Percentiles rank a stretch among this genome's conserved stretches.
Evolutionary conservation across 1,140 invertebrate species (phyloP).

Genomic region (Ptiloglossa arizonensis): DNA sequence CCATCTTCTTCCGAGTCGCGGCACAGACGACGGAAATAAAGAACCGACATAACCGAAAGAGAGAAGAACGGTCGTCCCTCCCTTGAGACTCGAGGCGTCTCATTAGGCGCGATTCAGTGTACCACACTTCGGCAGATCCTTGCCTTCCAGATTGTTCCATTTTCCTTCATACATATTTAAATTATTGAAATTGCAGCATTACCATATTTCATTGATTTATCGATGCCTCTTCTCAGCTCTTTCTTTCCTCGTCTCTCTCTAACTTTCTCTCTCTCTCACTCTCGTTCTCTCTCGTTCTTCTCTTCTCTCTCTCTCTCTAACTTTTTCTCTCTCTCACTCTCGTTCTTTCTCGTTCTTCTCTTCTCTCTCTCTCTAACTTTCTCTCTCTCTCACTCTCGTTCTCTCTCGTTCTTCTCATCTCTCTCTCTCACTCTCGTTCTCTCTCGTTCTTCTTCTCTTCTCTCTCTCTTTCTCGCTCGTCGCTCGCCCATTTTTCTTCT

Average conservation of each 20-base stretch:
- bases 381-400: too few species aligned
- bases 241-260: constrained; percentile 40
- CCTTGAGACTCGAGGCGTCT: constrained; percentile 72
- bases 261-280: too few species aligned
- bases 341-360: too few species aligned
- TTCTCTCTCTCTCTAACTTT: too few species aligned
- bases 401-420: constrained; percentile 67
- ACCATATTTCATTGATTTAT: constrained; percentile 81
- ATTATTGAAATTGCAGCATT: constrained; percentile 80
- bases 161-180: constrained; percentile 82
- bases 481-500: constrained; percentile 25
- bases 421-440: too few species aligned
- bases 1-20: background rate
- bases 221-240: constrained; percentile 71
- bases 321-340: too few species aligned
- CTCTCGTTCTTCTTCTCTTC: constrained; percentile 34
- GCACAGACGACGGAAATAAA: constrained; percentile 48
- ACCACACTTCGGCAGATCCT: constrained; percentile 73
- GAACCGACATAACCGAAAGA: constrained; percentile 41
- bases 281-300: too few species aligned
- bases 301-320: too few species aligned
- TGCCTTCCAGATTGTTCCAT: constrained; percentile 79
- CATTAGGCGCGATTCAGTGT: constrained; percentile 80
- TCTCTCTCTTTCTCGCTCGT: too few species aligned
- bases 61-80: constrained; percentile 54